Evolutionary conservation across 2,888 invertebrate species (phyloP), one percentile per base, ranked within the genome.

Genomic region (Hypselothyrea guttata): DNA sequence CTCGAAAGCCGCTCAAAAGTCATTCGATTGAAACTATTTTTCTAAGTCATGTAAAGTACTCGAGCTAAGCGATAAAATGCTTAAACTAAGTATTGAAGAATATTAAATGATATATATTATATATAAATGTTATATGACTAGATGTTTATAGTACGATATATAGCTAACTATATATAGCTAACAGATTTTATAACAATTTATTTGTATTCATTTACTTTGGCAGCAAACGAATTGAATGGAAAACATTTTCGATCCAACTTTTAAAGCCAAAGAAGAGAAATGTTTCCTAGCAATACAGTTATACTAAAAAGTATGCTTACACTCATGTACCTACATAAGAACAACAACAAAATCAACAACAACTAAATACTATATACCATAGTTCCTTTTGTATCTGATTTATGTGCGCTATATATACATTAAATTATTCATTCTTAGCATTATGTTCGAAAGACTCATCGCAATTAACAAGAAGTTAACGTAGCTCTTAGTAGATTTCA

Each of bases 381-480:
- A 56, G 77, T 75, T 78, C 67, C 22, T 22, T 62, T 54, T 33
- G 33, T 41, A 57, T 54, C 47, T 59, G 46, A 59, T 65, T 54
- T 59, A 35, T 40, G 8, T 27, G n/a, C 35, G 44, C n/a, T 45
- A 41, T 48, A 30, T 44, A 55, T n/a, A n/a, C n/a, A n/a, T n/a
- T n/a, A 22, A 22, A 22, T 22, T 22, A 22, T 22, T 22, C n/a
- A 18, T 38, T 28, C 18, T 53, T 41, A 57, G 54, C 18, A 54
- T 68, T 59, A 60, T 77, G 63, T 71, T 55, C 34, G 22, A 64
- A 54, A 75, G 73, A 83, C 76, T 75, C 69, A 79, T 68, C 55
- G 72, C 59, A 75, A 79, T 76, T 62, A 83, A 28, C 60, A 49
- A 71, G 56, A 71, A 82, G 83, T 76, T 83, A 76, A 76, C 76